Evolutionary conservation across 2,113 vertebrate species (phyloP).

Genomic region (Oenanthe melanoleuca): DNA sequence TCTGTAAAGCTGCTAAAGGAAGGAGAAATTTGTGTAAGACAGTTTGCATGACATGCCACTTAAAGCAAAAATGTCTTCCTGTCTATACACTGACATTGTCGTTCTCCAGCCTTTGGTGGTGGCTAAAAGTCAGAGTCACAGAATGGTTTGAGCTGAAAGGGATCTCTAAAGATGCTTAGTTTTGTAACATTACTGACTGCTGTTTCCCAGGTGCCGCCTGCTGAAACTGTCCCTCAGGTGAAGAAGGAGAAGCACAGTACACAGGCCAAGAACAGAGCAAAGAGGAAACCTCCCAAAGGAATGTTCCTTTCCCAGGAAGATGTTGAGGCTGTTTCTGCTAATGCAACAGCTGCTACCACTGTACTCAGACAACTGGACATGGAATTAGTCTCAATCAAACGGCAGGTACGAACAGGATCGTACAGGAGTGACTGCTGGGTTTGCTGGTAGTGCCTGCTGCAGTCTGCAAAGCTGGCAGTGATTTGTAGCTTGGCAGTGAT

Average conservation of each 20-base stretch:
- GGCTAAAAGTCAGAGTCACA: not conserved
- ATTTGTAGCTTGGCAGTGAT: not conserved
- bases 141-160: not conserved
- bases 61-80: not conserved
- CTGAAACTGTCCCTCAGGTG: slow-evolving; percentile 80
- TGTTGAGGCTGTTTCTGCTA: slow-evolving; percentile 87
- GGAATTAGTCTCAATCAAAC: slow-evolving; percentile 92
- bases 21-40: not conserved
- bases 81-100: not conserved
- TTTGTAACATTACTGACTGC: slow-evolving; percentile 30
- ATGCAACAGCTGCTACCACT: slow-evolving; percentile 83
- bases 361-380: slow-evolving; percentile 91
- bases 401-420: slow-evolving; percentile 79
- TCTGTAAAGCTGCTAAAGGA: not conserved
- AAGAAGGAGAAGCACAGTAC: slow-evolving; percentile 86
- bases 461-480: not conserved
- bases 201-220: slow-evolving; percentile 67
- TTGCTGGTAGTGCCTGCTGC: not conserved
- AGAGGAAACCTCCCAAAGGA: slow-evolving; percentile 94
- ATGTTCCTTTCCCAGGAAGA: slow-evolving; percentile 94
- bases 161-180: not conserved
- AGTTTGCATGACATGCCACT: not conserved
- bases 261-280: slow-evolving; percentile 87
- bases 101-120: not conserved
- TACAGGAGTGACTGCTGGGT: not conserved